Evolutionary conservation across 2,113 vertebrate genomes (phyloP).

Genomic region (Cynocephalus volans): DNA sequence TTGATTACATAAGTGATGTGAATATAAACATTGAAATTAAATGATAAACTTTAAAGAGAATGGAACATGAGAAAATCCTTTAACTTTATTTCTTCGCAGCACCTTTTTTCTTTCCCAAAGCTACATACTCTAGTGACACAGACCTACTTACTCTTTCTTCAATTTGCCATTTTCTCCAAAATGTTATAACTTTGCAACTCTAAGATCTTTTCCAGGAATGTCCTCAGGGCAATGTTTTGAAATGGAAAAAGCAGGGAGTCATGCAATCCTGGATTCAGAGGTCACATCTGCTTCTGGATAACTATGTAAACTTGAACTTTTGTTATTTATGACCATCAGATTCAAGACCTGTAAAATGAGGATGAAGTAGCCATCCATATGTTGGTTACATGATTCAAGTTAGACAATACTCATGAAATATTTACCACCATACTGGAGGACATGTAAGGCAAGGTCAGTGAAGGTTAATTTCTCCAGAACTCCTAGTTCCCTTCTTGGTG

Average conservation of each 20-base stretch:
- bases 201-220: background rate
- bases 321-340: conserved; percentile 37
- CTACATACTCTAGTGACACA: background rate
- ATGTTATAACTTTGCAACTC: background rate
- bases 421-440: background rate
- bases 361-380: background rate
- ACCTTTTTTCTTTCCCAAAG: background rate
- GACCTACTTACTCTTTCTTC: background rate
- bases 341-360: conserved; percentile 24
- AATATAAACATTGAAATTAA: background rate
- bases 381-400: background rate
- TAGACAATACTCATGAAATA: background rate
- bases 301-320: background rate
- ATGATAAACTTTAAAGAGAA: conserved; percentile 5
- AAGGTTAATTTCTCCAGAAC: background rate
- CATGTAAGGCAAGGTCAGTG: background rate
- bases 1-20: background rate
- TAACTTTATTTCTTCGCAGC: background rate
- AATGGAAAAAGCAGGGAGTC: background rate
- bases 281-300: background rate
- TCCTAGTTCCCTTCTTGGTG: background rate
- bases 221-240: background rate
- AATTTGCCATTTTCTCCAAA: background rate
- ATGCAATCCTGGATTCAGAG: background rate
- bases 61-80: background rate